Percentiles rank a stretch among this genome's conserved stretches.
Evolutionary conservation across 1,140 invertebrate genomes (phyloP).

Genomic region (Scaptomyza graminum): DNA sequence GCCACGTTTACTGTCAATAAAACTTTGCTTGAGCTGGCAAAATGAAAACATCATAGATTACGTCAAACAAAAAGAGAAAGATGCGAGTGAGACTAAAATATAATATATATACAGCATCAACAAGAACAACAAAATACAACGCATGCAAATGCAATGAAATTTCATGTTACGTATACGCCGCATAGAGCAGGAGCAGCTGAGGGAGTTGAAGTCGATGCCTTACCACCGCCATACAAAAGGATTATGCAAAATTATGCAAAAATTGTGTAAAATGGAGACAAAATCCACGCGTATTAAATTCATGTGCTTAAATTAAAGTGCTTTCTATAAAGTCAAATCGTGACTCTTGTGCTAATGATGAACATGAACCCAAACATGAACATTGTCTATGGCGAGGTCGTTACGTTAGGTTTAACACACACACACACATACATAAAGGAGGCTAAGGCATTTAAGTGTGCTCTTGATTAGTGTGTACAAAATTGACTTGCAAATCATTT

Average conservation of each 20-base stretch:
- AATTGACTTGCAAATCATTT: conserved; percentile 75
- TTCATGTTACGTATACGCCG: conserved; percentile 80
- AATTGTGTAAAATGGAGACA: conserved; percentile 38
- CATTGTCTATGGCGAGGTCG: conserved; percentile 5
- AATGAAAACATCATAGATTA: conserved; percentile 63
- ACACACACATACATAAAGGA: too few relatives aligned
- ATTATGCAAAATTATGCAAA: conserved; percentile 80
- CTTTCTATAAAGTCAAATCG: conserved; percentile 82
- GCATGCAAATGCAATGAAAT: conserved; percentile 81
- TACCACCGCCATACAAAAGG: conserved; percentile 61
- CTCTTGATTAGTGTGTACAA: conserved; percentile 65
- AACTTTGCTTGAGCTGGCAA: conserved; percentile 68
- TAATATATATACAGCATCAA: background rate
- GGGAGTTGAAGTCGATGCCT: background rate
- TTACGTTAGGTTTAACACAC: background rate
- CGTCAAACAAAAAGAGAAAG: conserved; percentile 18
- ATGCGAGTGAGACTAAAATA: background rate
- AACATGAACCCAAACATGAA: conserved; percentile 27
- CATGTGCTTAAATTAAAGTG: conserved; percentile 82
- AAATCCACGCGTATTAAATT: conserved; percentile 80
- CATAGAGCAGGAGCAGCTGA: conserved; percentile 44
- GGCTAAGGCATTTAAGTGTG: conserved; percentile 31
- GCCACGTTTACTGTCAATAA: conserved; percentile 81
- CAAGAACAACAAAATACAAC: conserved; percentile 44
- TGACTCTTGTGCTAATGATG: conserved; percentile 77